Evolutionary conservation across 2,888 invertebrate genomes (phyloP), one percentile per base, ranked within the genome.

Genomic region (Cordilura impudica): DNA sequence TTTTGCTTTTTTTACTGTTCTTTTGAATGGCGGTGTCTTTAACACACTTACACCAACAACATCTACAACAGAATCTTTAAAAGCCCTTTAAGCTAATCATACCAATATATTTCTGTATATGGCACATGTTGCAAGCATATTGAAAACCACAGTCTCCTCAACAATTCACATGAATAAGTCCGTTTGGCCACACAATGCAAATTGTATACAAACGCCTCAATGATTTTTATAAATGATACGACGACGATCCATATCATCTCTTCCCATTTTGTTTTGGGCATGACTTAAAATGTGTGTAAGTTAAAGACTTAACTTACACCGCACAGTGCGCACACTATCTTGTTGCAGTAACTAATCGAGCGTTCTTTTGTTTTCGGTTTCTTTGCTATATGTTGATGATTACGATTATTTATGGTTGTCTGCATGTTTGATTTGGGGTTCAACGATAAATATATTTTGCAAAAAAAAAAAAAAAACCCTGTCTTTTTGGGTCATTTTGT

Each of bases 11-110:
- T n/a, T n/a, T n/a, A n/a, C n/a, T 49, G 43, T 61, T n/a, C n/a
- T 16, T 45, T 31, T 29, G 2, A 21, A 23, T 31, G 74, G 74
- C 78, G 78, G 78, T 71, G 75, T 74, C 70, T 71, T 74, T 74
- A 74, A 74, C 71, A 43, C 74, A 65, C 23, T 71, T 23, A 53
- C 45, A 65, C 60, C 58, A 18, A 39, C n/a, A 54, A 21, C 51
- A 53, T 3, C n/a, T 31, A 39, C 10, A 35, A 12, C 21, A 35
- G n/a, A 21, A 66, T 12, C 45, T 54, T n/a, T 39, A 23, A 60
- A 56, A 71, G 51, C 70, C 81, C 82, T 83, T 81, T 71, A 84
- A 83, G 79, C 81, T 84, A 85, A 84, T 86, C 84, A 83, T 84
- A 85, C 74, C 83, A 81, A 81, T 81, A 60, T 26, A 1, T 31